phyloP scores from a whole-genome alignment of 2,797 vertebrate species.

The Malacoctenus gilli region DNA sequence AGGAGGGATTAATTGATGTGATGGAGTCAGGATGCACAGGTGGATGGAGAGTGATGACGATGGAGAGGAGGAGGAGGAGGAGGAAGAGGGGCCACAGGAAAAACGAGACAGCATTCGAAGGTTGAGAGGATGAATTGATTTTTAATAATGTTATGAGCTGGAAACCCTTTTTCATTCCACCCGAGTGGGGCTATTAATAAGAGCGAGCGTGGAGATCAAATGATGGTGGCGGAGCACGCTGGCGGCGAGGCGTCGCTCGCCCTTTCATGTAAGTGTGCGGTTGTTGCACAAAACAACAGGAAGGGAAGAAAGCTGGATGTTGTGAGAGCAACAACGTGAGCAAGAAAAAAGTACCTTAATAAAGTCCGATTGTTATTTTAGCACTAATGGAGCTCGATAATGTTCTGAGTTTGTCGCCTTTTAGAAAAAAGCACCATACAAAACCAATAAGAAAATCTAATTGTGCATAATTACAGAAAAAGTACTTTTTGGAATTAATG shows the following conservation, averaged over 20 bases:
- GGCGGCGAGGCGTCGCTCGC: not conserved
- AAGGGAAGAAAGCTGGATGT: too few species aligned
- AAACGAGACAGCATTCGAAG: constrained; percentile 26
- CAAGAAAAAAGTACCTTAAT: too few species aligned
- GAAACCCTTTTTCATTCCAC: constrained; percentile 55
- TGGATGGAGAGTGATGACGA: constrained; percentile 38
- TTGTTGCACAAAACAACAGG: too few species aligned
- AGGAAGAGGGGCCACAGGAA: constrained; percentile 10
- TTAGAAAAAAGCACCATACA: too few species aligned
- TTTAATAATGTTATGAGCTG: constrained; percentile 56
- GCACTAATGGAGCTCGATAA: too few species aligned
- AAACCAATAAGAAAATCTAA: too few species aligned
- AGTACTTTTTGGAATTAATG: too few species aligned
- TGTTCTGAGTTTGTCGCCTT: too few species aligned
- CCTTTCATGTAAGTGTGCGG: not conserved
- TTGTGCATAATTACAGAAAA: too few species aligned
- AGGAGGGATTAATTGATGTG: constrained; percentile 52
- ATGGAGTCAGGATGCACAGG: constrained; percentile 42
- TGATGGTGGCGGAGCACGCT: too few species aligned
- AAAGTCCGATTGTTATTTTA: too few species aligned
- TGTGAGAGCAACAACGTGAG: too few species aligned
- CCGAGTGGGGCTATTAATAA: constrained; percentile 49
- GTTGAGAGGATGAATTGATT: constrained; percentile 49
- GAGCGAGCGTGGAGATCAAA: constrained; percentile 28
- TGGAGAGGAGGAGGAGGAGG: constrained; percentile 34